A percentile compares a stretch with the other conserved stretches of the same genome.
Evolutionary conservation across 2,113 vertebrate species (phyloP).

Genomic region (Clarias gariepinus): DNA sequence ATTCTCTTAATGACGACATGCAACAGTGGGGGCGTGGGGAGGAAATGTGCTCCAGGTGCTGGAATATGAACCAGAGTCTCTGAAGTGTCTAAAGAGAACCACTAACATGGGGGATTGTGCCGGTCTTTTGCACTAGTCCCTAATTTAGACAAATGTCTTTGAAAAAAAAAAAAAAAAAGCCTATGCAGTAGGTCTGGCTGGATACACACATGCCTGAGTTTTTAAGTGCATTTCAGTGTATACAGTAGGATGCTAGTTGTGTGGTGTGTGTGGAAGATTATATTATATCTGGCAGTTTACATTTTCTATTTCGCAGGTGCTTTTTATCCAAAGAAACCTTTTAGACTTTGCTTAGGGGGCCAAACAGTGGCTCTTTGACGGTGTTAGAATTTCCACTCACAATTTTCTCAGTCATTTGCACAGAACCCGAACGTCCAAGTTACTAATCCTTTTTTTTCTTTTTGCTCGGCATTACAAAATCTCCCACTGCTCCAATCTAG

Average conservation of each 20-base stretch:
- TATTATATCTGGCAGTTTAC: neutral
- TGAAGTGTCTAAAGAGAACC: conserved; percentile 29
- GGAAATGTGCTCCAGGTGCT: conserved; percentile 46
- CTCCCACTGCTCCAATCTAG: neutral
- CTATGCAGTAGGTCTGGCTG: neutral
- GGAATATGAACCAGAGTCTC: conserved; percentile 27
- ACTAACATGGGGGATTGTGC: neutral
- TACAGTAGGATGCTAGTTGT: neutral
- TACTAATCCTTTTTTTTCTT: neutral
- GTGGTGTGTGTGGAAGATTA: neutral
- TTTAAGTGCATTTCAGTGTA: neutral
- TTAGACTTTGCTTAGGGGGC: neutral
- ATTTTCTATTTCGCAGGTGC: neutral
- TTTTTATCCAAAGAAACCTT: neutral
- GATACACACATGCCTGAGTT: neutral
- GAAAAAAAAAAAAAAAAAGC: neutral
- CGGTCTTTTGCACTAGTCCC: neutral
- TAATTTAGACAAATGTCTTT: neutral
- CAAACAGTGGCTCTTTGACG: neutral
- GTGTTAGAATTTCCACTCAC: neutral
- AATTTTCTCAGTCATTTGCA: neutral
- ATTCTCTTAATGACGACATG: conserved; percentile 44
- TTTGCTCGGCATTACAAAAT: neutral
- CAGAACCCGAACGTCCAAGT: neutral
- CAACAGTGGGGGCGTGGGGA: conserved; percentile 25